Conservation (phyloP, 2,888 invertebrate species). For the Clepsis dumicolana region DNA sequence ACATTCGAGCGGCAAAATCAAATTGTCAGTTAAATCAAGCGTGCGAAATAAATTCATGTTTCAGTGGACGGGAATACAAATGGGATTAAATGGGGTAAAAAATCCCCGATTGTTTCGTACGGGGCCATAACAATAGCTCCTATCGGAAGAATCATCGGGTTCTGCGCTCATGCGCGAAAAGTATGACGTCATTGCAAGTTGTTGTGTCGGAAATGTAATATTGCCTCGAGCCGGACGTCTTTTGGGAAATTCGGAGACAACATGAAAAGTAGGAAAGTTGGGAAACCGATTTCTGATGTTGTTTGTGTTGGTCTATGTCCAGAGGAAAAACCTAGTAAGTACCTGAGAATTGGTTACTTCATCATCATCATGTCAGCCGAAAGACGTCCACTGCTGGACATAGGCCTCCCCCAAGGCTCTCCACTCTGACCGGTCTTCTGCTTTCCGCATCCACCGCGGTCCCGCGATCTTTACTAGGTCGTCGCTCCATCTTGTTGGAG, state of each 20-base stretch:
- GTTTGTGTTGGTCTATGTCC: background rate
- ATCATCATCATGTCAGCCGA: too few relatives aligned
- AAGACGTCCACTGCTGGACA: too few relatives aligned
- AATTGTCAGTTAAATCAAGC: constrained; percentile 44
- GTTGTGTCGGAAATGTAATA: constrained; percentile 60
- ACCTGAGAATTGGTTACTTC: too few relatives aligned
- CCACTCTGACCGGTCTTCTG: too few relatives aligned
- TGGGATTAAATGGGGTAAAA: constrained; percentile 65
- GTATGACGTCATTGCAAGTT: constrained; percentile 79
- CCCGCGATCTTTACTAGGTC: too few relatives aligned
- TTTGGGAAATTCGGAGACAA: constrained; percentile 10
- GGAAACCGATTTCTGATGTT: background rate
- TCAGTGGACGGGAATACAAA: constrained; percentile 51
- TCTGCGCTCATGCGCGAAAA: constrained; percentile 75
- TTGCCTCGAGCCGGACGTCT: constrained; percentile 13
- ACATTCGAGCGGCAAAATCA: constrained; percentile 40
- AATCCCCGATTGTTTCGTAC: constrained; percentile 66
- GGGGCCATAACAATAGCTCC: constrained; percentile 69
- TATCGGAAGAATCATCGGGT: constrained; percentile 79
- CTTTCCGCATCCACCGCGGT: too few relatives aligned
- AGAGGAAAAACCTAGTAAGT: background rate
- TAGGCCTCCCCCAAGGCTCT: too few relatives aligned
- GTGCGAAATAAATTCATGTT: constrained; percentile 52
- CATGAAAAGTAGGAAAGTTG: constrained; percentile 13
- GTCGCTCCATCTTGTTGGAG: too few relatives aligned